Base-by-base conservation (phyloP, 1,140 invertebrate species). In the Drosophila pectinifera region DNA sequence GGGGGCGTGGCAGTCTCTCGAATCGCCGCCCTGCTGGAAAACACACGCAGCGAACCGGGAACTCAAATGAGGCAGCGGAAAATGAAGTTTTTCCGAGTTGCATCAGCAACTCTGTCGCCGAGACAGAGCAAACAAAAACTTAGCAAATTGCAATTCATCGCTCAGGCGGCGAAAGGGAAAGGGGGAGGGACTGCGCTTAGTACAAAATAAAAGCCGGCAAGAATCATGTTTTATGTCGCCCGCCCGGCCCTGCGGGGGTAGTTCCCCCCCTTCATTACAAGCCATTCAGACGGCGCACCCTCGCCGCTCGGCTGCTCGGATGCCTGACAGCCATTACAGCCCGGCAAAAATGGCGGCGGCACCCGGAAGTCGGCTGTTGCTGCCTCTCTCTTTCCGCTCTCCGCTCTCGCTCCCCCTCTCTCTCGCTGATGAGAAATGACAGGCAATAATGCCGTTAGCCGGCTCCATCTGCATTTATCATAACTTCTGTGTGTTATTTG, bases 401-500 rank as follows among this genome's bases (percentile, higher is more conserved):
- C 5, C 7, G 34, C 24, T 13, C 14, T 24, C 26, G n/a, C n/a
- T 8, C 28, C 10, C 49, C 16, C n/a, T 16, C 36, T 16, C 46
- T 10, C 22, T 28, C 41, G 70, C 73, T 88, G 84, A 88, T 88
- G 84, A 89, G 84, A 84, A 84, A 89, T 86, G 86, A 90, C 85
- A 90, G 81, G 70, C 85, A 90, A 90, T 89, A 89, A 79, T 75
- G 86, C 86, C 78, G 65, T 69, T 65, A 64, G 81, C 85, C 89
- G 56, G 63, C 84, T 89, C 80, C 78, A 89, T 89, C 86, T 89
- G 86, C 85, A 89, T 89, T 89, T 86, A 89, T 90, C 84, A 89
- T 89, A 89, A 89, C 84, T 89, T 80, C 70, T 54, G 61, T 89
- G 61, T 80, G 79, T 84, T 89, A 84, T 89, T 89, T 89, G 80